Base-by-base conservation (phyloP, 2,888 invertebrate species). In the Idaea biselata region DNA sequence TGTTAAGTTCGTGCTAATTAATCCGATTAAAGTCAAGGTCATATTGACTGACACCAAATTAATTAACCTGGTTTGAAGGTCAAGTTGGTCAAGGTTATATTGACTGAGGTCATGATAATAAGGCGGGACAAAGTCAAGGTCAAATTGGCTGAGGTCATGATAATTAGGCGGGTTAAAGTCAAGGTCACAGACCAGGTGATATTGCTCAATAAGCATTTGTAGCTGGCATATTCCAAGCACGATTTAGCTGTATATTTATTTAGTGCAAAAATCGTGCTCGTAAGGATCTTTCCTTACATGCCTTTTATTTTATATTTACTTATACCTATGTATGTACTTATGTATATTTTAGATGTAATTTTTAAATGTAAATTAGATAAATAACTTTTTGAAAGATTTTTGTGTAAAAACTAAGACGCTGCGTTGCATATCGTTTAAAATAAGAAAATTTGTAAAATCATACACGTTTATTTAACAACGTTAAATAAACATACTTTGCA, bases 191-290 rank as follows among this genome's bases (percentile, higher is more conserved):
- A 60, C 63, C 63, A 55, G 55, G 63, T 63, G 62, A 68, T 63
- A 65, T 70, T 71, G 70, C 70, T 71, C 70, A 71, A 70, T 58
- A 65, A 65, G 65, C 67, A 67, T 67, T 67, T 67, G 59, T 67
- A 66, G 60, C 62, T 58, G 63, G 16, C 16, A 17, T 55, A 55
- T 55, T 17, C 55, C 16, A 17, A 55, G 17, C 16, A 55, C n/a
- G n/a, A 55, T 17, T 55, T 55, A 55, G 55, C 16, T 55, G 55
- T 55, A 11, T 55, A 55, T 55, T 55, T 17, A 55, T 17, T 55
- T 55, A 44, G 44, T 44, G 44, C 44, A 44, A 44, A 44, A 11
- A 44, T 44, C 44, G 44, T 44, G 44, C 44, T 44, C 8, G 14
- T 8, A 11, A 44, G 44, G 44, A 44, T 44, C 14, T 44, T 14